Conservation (phyloP, 2,113 vertebrate species). For the Halcyon malimbica region DNA sequence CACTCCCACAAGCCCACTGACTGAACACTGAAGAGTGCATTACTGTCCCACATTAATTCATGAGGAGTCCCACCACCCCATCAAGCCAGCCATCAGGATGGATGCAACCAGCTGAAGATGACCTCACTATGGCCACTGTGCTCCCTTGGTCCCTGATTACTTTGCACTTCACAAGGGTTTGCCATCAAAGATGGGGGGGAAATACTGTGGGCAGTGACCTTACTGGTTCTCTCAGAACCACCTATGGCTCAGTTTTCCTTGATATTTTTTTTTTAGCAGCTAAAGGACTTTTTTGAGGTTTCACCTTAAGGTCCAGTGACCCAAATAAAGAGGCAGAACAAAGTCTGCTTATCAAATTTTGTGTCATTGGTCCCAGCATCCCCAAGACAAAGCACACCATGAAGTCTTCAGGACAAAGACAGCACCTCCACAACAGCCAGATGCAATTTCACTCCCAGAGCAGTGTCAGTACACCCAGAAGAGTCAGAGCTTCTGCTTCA, state of each 20-base stretch:
- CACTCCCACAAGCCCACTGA: background rate
- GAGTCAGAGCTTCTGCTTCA: background rate
- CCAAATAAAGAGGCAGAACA: background rate
- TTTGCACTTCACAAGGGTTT: background rate
- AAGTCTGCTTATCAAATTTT: background rate
- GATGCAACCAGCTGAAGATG: background rate
- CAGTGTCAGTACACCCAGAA: background rate
- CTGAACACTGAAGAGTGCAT: background rate
- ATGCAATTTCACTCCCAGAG: background rate
- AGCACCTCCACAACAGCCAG: background rate
- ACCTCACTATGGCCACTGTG: rapidly evolving
- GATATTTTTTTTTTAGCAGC: background rate
- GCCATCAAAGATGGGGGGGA: background rate
- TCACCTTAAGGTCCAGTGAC: background rate
- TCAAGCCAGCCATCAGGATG: background rate
- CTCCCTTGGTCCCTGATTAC: rapidly evolving
- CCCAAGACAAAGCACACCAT: background rate
- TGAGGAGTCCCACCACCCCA: background rate
- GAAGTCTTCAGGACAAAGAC: background rate
- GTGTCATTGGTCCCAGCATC: background rate
- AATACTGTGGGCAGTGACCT: background rate
- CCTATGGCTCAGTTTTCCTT: background rate
- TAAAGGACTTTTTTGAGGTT: background rate
- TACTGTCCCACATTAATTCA: background rate
- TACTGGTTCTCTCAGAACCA: background rate